Evolutionary conservation across 1,140 invertebrate species (phyloP).

Genomic region (Thereuonema tuberculata): DNA sequence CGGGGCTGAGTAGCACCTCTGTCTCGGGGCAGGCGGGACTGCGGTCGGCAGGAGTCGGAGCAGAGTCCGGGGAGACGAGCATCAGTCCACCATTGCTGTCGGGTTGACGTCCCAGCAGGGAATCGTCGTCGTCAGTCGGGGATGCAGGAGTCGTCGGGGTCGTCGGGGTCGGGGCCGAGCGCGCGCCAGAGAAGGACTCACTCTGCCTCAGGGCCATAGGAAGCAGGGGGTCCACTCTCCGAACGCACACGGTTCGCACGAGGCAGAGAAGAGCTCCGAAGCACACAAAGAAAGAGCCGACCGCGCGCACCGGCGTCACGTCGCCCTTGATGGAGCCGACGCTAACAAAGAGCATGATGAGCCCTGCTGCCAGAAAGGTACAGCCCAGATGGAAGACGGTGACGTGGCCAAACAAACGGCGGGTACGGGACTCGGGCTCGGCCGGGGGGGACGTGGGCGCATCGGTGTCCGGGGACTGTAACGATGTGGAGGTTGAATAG

Average conservation of each 20-base stretch:
- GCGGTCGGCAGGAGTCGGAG: neutral
- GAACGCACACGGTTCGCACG: conserved; percentile 9
- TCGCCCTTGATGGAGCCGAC: conserved; percentile 10
- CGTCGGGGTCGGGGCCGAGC: neutral
- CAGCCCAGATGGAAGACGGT: conserved; percentile 8
- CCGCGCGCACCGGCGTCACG: neutral
- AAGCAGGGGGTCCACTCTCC: neutral
- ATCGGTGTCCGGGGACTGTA: conserved; percentile 1
- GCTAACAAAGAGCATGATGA: conserved; percentile 9
- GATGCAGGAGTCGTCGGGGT: neutral
- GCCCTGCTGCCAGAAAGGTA: conserved; percentile 1
- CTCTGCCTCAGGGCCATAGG: neutral
- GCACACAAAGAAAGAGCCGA: conserved; percentile 2
- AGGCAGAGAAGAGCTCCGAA: conserved; percentile 10
- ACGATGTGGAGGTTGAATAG: conserved; percentile 7
- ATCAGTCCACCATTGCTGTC: neutral
- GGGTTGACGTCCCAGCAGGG: neutral
- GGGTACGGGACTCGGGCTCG: neutral
- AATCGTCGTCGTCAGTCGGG: neutral
- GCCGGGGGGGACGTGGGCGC: neutral
- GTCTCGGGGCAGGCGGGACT: neutral
- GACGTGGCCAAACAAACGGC: neutral
- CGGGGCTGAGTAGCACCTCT: neutral
- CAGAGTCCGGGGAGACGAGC: too few species aligned
- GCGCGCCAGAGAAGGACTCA: neutral